phyloP scores from a whole-genome alignment of 2,888 invertebrate species.

The Orthosia gracilis region DNA sequence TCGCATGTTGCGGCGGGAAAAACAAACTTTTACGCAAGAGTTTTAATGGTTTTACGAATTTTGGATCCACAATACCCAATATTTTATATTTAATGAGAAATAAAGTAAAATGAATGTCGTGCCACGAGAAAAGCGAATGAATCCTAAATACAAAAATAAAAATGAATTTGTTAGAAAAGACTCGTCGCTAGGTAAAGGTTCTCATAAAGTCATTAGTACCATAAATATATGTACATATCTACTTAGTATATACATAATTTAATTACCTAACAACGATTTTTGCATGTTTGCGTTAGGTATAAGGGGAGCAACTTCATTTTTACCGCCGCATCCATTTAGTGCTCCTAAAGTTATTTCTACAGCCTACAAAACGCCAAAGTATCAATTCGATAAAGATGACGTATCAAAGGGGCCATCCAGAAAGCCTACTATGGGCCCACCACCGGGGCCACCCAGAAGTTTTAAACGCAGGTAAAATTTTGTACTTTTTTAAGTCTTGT shows the following conservation, averaged over 20 bases:
- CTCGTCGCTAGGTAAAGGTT: conserved; percentile 74
- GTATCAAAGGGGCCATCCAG: conserved; percentile 59
- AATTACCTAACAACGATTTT: not conserved
- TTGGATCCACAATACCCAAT: not conserved
- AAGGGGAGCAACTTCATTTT: conserved; percentile 73
- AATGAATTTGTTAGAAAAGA: conserved; percentile 82
- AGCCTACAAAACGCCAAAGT: conserved; percentile 78
- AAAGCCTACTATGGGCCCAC: conserved; percentile 84
- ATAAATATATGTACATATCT: not conserved
- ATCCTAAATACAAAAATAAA: conserved; percentile 74
- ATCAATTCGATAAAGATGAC: conserved; percentile 79
- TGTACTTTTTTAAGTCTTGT: not conserved
- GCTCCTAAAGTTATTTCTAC: conserved; percentile 64
- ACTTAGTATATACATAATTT: too few relatives aligned
- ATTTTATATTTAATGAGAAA: not conserved
- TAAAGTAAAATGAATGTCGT: conserved; percentile 83
- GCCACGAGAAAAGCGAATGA: conserved; percentile 74
- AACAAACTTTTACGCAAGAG: not conserved
- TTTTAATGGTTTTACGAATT: not conserved
- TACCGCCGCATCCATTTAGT: conserved; percentile 71
- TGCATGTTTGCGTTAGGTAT: conserved; percentile 74
- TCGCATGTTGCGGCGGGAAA: conserved; percentile 45
- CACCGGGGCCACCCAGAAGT: conserved; percentile 76
- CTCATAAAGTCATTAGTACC: not conserved
- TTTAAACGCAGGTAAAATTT: conserved; percentile 79